Evolutionary conservation across 2,888 invertebrate species (phyloP), one percentile per base, ranked within the genome.

Genomic region (Oasisia sp.): DNA sequence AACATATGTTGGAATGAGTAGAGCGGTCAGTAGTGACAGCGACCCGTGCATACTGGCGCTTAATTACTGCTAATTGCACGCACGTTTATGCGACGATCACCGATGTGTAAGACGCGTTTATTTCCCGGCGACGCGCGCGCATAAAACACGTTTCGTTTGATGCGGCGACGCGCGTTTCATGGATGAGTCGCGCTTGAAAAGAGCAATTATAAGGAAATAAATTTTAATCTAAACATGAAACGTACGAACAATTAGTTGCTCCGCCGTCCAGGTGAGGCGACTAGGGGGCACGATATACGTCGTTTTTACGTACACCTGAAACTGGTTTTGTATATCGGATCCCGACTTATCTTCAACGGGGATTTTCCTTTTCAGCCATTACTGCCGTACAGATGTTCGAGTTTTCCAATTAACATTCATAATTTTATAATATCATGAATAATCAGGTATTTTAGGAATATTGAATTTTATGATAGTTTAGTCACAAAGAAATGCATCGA

Each of bases 151-250:
- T 74, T 74, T 74, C 74, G 19, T 74, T 74, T 74, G 74, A 74
- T 27, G 74, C 74, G 74, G 74, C 74, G 74, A 74, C 19, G 14
- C 27, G 14, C 19, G 74, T 74, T 74, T 74, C 74, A 74, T 74
- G 74, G 74, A 27, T 74, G 74, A 74, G n/a, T 19, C 27, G 74
- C 74, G 74, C 74, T 27, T 74, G 74, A 74, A 74, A n/a, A 74
- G 74, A 74, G 74, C 74, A 74, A 74, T 74, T 74, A 74, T n/a
- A 74, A 27, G 74, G n/a, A 74, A 74, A 74, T 74, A 74, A 74
- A 74, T 74, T 27, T 74, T 74, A 74, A 74, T 74, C 74, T 74
- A 74, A 74, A 74, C 74, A 74, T 74, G 74, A 74, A 74, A 74
- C 74, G 74, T 74, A 74, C 7, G 74, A 74, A 74, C 74, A n/a